Conservation (phyloP, 2,113 vertebrate species). For the Conger conger region DNA sequence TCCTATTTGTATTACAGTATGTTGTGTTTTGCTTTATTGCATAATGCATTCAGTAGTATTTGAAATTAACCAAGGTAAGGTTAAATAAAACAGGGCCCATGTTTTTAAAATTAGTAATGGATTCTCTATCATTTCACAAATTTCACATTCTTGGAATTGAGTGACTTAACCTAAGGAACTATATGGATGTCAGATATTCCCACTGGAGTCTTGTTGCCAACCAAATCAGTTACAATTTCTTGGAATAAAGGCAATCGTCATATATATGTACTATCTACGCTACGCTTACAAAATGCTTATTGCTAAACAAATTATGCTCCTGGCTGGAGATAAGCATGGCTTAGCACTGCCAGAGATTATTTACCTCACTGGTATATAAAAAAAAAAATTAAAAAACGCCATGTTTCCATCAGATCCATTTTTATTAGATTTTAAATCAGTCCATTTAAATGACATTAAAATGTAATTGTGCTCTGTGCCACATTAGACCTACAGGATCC, state of each 20-base stretch:
- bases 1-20: background rate
- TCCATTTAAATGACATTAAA: background rate
- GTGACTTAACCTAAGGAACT: background rate
- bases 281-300: background rate
- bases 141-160: background rate
- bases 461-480: background rate
- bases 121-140: background rate
- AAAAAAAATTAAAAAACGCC: background rate
- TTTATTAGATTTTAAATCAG: conserved; percentile 6
- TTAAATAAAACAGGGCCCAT: background rate
- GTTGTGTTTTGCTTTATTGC: background rate
- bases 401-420: background rate
- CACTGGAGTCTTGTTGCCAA: background rate
- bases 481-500: background rate
- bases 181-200: background rate
- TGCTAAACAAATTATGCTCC: background rate
- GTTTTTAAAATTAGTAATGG: background rate
- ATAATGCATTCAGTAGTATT: background rate
- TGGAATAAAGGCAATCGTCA: background rate
- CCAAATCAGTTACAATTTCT: background rate
- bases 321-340: background rate
- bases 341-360: background rate
- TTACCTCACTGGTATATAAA: background rate
- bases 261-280: background rate
- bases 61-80: background rate